Percentiles rank a stretch among this genome's conserved stretches.
Evolutionary conservation across 2,113 vertebrate genomes (phyloP).

Genomic region (Falcunculus frontatus): DNA sequence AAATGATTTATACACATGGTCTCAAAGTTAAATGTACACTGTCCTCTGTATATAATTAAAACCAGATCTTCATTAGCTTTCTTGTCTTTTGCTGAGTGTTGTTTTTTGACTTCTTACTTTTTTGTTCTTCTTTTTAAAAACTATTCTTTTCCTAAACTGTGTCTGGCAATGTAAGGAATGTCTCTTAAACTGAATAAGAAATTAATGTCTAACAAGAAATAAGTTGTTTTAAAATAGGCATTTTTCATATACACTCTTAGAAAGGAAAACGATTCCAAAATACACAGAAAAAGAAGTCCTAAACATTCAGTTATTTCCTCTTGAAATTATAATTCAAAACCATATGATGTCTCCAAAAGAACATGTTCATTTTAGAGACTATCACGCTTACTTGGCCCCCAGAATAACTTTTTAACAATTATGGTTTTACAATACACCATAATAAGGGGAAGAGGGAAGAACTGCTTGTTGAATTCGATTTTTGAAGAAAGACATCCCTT

Average conservation of each 20-base stretch:
- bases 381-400: background rate
- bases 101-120: background rate
- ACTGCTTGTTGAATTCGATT: background rate
- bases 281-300: background rate
- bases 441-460: background rate
- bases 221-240: background rate
- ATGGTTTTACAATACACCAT: background rate
- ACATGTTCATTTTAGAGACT: background rate
- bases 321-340: background rate
- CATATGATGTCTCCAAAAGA: background rate
- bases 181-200: background rate
- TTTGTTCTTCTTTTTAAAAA: background rate
- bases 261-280: background rate
- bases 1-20: fast-evolving
- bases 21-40: background rate
- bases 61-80: background rate
- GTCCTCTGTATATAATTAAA: background rate
- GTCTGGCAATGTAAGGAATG: background rate
- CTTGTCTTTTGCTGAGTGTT: background rate
- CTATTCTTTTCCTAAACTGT: background rate
- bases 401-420: background rate
- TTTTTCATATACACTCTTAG: background rate
- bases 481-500: background rate
- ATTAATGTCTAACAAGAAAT: background rate
- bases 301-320: background rate